phyloP scores from a whole-genome alignment of 2,888 invertebrate species.

The Ornithoptera alexandrae region DNA sequence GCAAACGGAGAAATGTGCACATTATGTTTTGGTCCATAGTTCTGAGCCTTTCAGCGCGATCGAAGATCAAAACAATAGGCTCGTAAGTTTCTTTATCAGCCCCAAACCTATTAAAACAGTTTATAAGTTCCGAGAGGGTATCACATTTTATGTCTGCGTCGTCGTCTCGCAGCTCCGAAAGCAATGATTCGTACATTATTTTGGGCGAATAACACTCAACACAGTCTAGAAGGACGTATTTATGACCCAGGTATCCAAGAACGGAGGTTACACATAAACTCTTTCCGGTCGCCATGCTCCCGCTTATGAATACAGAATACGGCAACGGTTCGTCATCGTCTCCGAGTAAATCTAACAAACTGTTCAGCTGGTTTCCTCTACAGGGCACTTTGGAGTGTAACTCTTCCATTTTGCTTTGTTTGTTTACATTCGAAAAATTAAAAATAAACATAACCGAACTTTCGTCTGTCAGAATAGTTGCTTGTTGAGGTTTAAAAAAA shows the following conservation, averaged over 20 bases:
- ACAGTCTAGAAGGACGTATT: constrained; percentile 85
- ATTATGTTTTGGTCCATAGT: constrained; percentile 87
- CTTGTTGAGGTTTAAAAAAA: too few relatives aligned
- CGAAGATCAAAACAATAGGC: constrained; percentile 85
- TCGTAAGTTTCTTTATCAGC: constrained; percentile 47
- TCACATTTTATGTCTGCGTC: constrained; percentile 80
- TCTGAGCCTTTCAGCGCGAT: constrained; percentile 89
- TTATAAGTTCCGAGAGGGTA: constrained; percentile 83
- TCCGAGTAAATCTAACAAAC: constrained; percentile 75
- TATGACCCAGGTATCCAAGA: constrained; percentile 79
- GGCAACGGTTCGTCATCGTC: constrained; percentile 82
- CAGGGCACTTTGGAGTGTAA: constrained; percentile 71
- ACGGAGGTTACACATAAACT: constrained; percentile 83
- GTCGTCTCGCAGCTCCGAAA: constrained; percentile 77
- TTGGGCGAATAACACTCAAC: constrained; percentile 89
- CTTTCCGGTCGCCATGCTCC: constrained; percentile 92
- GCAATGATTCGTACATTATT: constrained; percentile 87
- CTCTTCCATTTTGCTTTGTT: constrained; percentile 69
- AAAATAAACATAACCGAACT: constrained; percentile 3
- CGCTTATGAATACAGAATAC: constrained; percentile 86
- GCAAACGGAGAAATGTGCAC: constrained; percentile 85
- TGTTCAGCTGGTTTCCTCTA: constrained; percentile 70
- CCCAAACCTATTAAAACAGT: constrained; percentile 62
- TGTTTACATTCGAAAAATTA: constrained; percentile 13
- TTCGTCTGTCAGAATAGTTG: not conserved